Percentiles rank a stretch among this genome's conserved stretches.
Conservation (phyloP, 1,140 invertebrate species). For the Tyrophagus putrescentiae region DNA sequence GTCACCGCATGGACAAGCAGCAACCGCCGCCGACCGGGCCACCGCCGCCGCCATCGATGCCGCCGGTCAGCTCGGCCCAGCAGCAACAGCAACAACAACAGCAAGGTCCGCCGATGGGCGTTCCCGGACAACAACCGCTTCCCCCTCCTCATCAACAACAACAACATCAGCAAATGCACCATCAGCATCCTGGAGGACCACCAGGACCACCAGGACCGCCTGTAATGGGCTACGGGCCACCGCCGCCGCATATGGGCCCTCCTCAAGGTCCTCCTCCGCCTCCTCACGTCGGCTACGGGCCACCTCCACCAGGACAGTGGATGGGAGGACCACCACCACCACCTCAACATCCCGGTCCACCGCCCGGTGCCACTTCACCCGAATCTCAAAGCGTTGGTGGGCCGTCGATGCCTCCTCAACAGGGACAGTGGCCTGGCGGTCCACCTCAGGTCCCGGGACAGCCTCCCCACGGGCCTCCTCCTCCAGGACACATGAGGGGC, state of each 20-base stretch:
- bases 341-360: background rate
- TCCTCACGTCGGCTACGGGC: background rate
- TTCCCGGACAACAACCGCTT: constrained; percentile 24
- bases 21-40: constrained; percentile 11
- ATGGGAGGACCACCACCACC: background rate
- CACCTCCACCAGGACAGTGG: too few relatives aligned
- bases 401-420: too few relatives aligned
- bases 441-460: background rate
- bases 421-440: background rate
- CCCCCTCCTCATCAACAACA: constrained; percentile 26
- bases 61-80: background rate
- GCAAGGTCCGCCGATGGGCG: constrained; percentile 24
- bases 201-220: background rate
- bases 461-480: background rate
- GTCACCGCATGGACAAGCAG: constrained; percentile 12
- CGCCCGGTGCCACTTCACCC: too few relatives aligned
- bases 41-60: background rate
- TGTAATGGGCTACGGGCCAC: background rate
- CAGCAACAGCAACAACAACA: constrained; percentile 25
- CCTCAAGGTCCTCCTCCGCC: background rate
- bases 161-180: constrained; percentile 28
- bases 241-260: constrained; percentile 6
- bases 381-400: too few relatives aligned
- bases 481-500: constrained; percentile 4
- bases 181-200: background rate